Evolutionary conservation across 2,113 vertebrate genomes (phyloP).

Genomic region (Alaudala cheleensis): DNA sequence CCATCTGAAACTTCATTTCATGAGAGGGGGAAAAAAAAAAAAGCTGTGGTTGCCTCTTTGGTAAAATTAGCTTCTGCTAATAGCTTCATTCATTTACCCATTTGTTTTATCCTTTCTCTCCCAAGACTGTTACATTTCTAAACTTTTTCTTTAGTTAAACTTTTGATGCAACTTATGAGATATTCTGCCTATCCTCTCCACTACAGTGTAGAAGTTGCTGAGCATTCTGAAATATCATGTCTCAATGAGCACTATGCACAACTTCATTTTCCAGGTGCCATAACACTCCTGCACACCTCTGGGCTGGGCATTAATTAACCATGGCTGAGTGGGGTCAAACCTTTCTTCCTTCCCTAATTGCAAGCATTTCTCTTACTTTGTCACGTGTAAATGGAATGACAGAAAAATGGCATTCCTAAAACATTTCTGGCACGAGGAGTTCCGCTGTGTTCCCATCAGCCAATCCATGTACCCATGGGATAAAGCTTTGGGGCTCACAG

Average conservation of each 20-base stretch:
- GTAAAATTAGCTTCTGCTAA: conserved; percentile 45
- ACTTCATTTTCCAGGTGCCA: not conserved
- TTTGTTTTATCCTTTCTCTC: not conserved
- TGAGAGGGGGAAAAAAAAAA: not conserved
- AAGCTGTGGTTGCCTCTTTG: not conserved
- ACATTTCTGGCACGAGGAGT: fast-evolving
- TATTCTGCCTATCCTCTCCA: not conserved
- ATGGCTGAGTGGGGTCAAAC: not conserved
- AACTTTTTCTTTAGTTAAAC: not conserved
- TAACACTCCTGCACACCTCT: not conserved
- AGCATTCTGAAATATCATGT: not conserved
- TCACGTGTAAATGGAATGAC: not conserved
- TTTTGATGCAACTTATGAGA: not conserved
- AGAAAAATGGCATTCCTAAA: not conserved
- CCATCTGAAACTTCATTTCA: conserved; percentile 9
- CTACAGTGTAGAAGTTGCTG: not conserved
- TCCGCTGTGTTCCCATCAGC: not conserved
- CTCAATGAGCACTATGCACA: not conserved
- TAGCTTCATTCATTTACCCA: conserved; percentile 10
- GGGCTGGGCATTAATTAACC: not conserved
- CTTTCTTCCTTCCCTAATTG: not conserved
- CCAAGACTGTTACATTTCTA: not conserved
- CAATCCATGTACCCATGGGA: not conserved
- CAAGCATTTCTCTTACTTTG: not conserved
- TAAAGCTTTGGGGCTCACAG: not conserved